Base-by-base conservation (phyloP, 2,888 invertebrate genomes). In the Callimorpha dominula region DNA sequence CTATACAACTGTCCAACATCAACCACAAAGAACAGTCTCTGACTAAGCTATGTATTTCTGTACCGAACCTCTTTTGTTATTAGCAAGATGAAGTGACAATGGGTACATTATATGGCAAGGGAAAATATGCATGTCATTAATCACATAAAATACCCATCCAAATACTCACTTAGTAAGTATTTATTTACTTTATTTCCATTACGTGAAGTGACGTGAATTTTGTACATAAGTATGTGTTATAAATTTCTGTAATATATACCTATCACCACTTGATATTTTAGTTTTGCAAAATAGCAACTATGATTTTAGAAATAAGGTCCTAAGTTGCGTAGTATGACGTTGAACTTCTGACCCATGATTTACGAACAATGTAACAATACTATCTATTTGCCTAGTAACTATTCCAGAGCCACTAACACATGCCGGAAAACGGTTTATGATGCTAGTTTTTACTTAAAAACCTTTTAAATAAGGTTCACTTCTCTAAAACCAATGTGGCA, bases 381-480 rank as follows among this genome's bases (percentile, higher is more conserved):
- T 60, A 20, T 20, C 20, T 12, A 60, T 14, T 31, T 31, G 31
- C 60, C 31, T 60, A 31, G 31, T 60, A 0, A 60, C 31, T 60
- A 31, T 60, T 60, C 57, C 20, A 60, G 57, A 31, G 20, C 4
- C 9, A 31, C 20, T 60, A 60, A 20, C 31, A 31, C 31, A 79
- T 31, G 31, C 31, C 31, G 31, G 31, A 1, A 31, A 31, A 31
- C 31, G 31, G 1, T 31, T 31, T 31, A 31, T 31, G 31, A 31
- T 31, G 31, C 31, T 1, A 31, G 1, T 31, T 1, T 31, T 31
- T 1, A 31, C 31, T 31, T 31, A 31, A 31, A 31, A 31, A 31
- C 31, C 31, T 31, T 31, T 31, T 1, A 31, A 31, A 31, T 31
- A 31, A 31, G 31, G 31, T 31, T 31, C 31, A 31, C 31, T 31